Evolutionary conservation across 2,888 invertebrate species (phyloP), one percentile per base, ranked within the genome.

Genomic region (Cyrtodaria siliqua): DNA sequence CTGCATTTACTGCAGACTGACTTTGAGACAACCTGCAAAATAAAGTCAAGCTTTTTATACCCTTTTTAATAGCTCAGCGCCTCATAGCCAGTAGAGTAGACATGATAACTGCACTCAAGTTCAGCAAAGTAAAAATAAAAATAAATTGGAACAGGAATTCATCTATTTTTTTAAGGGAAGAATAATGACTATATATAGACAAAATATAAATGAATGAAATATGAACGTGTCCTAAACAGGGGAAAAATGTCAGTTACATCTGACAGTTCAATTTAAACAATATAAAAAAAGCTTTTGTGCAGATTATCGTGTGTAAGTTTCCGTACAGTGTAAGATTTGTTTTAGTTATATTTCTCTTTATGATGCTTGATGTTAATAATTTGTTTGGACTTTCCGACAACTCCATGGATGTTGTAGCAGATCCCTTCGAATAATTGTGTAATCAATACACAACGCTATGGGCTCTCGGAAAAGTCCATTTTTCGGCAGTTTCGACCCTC

Each of bases 401-500:
- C 27, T 14, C 2, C 33, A 62, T 9, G 33, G 12, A 33, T 52
- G 47, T 44, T 44, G 44, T 20, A 44, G 44, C 44, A 9, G 6
- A 20, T 44, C 16, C 20, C 44, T 33, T 33, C 4, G 9, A 26
- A 55, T 29, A 63, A 63, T 20, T 16, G 3, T 44, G 20, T 18
- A 18, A 16, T 18, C 3, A 44, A 18, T 44, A 44, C 3, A 20
- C 44, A 44, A 44, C 16, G 20, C 27, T 44, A 72, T 75, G 79
- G 72, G 27, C 29, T 61, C 75, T 79, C 49, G 50, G 52, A n/a
- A 52, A 60, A 42, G 42, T 49, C 66, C 75, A 73, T 82, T 79
- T 82, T 82, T 78, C 72, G 75, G 59, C 59, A 24, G 20, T 44
- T 80, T 76, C 62, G 70, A 70, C 69, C 82, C 78, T 67, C 63